Evolutionary conservation across 2,888 invertebrate species (phyloP).

Genomic region (Stenoptilia bipunctidactyla): DNA sequence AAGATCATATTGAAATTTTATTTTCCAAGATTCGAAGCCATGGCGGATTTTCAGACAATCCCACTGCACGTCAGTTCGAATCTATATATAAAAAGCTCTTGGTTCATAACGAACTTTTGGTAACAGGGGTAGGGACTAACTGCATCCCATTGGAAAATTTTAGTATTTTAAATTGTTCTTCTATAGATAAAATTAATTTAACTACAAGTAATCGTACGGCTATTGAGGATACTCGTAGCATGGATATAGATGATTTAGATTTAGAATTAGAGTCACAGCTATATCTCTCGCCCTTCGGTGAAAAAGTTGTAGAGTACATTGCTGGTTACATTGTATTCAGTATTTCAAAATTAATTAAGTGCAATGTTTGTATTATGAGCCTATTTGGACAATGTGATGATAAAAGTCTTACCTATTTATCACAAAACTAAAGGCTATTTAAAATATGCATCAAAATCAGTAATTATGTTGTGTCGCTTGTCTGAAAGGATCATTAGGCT

Average conservation of each 20-base stretch:
- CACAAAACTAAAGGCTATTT: no score
- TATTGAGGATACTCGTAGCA: neutral
- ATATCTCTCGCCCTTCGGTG: neutral
- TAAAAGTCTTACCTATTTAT: no score
- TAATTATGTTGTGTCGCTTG: no score
- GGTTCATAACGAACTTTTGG: neutral
- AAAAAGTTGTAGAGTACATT: neutral
- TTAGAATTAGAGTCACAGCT: neutral
- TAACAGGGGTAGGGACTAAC: neutral
- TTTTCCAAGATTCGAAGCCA: conserved; percentile 5
- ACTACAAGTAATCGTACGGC: neutral
- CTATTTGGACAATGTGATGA: no score
- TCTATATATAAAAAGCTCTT: neutral
- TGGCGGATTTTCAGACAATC: neutral
- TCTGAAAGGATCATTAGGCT: no score
- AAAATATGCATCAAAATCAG: no score
- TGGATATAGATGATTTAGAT: neutral
- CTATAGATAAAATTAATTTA: neutral
- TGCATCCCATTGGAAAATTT: neutral
- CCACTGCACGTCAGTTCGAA: neutral
- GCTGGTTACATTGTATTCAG: no score
- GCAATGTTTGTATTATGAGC: no score
- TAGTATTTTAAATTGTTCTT: neutral
- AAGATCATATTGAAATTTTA: conserved; percentile 5
- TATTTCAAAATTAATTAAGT: no score